Conservation (phyloP, 1,140 invertebrate genomes). For the Manduca sexta region DNA sequence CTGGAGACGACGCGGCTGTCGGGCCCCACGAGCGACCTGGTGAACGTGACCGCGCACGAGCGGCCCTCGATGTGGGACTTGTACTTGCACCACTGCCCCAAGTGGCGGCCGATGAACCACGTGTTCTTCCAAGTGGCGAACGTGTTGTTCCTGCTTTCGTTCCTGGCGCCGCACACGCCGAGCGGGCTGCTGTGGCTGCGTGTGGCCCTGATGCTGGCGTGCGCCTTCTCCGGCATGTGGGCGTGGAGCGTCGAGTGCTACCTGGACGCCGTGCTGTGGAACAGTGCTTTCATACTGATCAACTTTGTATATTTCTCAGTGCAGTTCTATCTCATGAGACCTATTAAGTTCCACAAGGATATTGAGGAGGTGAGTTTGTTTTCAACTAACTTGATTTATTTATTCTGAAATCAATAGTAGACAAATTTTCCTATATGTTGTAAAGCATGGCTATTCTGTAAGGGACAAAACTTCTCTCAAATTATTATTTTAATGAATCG, state of each 20-base stretch:
- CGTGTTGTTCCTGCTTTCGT: conserved; percentile 85
- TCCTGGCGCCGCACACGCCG: conserved; percentile 85
- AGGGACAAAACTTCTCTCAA: too few species aligned
- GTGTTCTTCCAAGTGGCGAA: conserved; percentile 89
- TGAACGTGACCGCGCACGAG: conserved; percentile 58
- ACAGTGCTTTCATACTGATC: conserved; percentile 85
- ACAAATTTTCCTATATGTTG: too few species aligned
- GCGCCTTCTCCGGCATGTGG: conserved; percentile 86
- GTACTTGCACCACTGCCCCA: conserved; percentile 73
- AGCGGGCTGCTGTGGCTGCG: conserved; percentile 86
- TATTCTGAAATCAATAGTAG: too few species aligned
- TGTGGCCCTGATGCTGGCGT: conserved; percentile 83
- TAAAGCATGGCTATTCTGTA: too few species aligned
- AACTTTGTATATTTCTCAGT: conserved; percentile 88
- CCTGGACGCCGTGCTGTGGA: conserved; percentile 90
- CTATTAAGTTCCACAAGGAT: conserved; percentile 88
- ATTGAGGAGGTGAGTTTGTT: conserved; percentile 83
- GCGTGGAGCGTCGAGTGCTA: conserved; percentile 89
- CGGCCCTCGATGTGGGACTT: conserved; percentile 61
- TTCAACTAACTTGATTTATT: too few species aligned
- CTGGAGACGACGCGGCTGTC: conserved; percentile 44
- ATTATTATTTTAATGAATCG: too few species aligned
- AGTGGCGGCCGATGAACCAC: conserved; percentile 78
- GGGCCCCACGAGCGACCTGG: conserved; percentile 33
- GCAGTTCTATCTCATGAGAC: conserved; percentile 86